phyloP scores from a whole-genome alignment of 1,140 invertebrate genomes.

The Bombyx mandarina region DNA sequence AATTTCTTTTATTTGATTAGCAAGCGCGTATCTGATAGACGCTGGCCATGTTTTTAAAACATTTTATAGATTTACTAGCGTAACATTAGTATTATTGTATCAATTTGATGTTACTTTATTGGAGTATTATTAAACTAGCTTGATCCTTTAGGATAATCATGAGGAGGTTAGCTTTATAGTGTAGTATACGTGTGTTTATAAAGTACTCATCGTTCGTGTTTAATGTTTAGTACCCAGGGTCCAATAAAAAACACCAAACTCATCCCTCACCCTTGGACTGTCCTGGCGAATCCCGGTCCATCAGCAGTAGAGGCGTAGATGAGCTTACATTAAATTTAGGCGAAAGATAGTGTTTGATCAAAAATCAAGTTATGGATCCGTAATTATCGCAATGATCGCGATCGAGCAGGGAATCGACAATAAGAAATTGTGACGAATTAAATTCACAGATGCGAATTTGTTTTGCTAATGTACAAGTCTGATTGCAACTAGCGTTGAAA shows the following conservation, averaged over 20 bases:
- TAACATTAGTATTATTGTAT: too few species aligned
- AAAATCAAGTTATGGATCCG: too few species aligned
- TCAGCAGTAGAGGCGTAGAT: constrained; percentile 29
- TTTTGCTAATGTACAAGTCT: too few species aligned
- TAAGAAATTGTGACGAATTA: too few species aligned
- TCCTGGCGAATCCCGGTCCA: constrained; percentile 47
- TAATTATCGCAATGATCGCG: too few species aligned
- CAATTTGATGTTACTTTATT: too few species aligned
- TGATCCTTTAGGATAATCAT: neutral
- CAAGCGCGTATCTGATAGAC: constrained; percentile 31
- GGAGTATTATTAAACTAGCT: constrained; percentile 23
- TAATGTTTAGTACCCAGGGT: constrained; percentile 41
- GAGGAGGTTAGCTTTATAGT: constrained; percentile 9
- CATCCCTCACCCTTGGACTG: constrained; percentile 50
- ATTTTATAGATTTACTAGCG: too few species aligned
- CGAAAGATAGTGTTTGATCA: too few species aligned
- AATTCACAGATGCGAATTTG: too few species aligned
- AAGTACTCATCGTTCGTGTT: neutral
- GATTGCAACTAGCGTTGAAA: too few species aligned
- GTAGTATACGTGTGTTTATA: neutral
- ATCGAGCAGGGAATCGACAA: too few species aligned
- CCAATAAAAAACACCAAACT: constrained; percentile 62
- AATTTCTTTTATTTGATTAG: constrained; percentile 37
- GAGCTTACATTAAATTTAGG: constrained; percentile 1
- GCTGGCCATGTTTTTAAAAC: constrained; percentile 19